These are phyloP conservation scores for Orchestes rusci DNA, from an alignment of 2,888 invertebrate species.

Conservation along the genomic window DNA sequence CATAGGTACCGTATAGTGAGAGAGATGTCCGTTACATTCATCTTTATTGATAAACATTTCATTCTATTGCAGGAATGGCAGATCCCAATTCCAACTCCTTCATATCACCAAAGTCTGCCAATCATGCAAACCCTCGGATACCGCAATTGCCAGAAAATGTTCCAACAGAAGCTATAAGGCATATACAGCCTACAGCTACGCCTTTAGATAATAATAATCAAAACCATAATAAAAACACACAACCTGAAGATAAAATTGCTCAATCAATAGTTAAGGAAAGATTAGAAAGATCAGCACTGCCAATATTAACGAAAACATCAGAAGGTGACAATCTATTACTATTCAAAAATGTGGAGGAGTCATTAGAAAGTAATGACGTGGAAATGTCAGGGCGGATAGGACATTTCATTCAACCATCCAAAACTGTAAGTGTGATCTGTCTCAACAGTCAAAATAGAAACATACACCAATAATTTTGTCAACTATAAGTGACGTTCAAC, in stretches of 20 bases:
- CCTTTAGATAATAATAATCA: not conserved
- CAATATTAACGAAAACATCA: slow-evolving; percentile 50
- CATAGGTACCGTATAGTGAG: too few relatives aligned
- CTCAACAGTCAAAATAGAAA: too few relatives aligned
- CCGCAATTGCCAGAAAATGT: too few relatives aligned
- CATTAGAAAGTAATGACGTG: slow-evolving; percentile 44
- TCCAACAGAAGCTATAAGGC: too few relatives aligned
- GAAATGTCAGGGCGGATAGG: slow-evolving; percentile 42
- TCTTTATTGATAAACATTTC: too few relatives aligned
- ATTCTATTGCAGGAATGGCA: slow-evolving; percentile 47
- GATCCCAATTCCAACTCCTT: slow-evolving; percentile 57
- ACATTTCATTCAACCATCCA: slow-evolving; percentile 51
- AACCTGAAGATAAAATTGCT: not conserved
- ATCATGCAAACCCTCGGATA: too few relatives aligned
- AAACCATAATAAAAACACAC: not conserved
- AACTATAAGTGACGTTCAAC: too few relatives aligned
- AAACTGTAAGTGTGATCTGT: slow-evolving; percentile 43
- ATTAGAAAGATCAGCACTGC: slow-evolving; percentile 33
- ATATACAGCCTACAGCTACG: not conserved
- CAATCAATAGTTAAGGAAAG: slow-evolving; percentile 14
- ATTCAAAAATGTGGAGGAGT: slow-evolving; percentile 52
- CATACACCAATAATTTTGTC: too few relatives aligned
- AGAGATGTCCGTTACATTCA: too few relatives aligned
- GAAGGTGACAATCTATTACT: slow-evolving; percentile 46
- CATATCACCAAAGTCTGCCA: slow-evolving; percentile 60